Conservation (phyloP, 2,797 vertebrate species). For the Phoeniculus purpureus region DNA sequence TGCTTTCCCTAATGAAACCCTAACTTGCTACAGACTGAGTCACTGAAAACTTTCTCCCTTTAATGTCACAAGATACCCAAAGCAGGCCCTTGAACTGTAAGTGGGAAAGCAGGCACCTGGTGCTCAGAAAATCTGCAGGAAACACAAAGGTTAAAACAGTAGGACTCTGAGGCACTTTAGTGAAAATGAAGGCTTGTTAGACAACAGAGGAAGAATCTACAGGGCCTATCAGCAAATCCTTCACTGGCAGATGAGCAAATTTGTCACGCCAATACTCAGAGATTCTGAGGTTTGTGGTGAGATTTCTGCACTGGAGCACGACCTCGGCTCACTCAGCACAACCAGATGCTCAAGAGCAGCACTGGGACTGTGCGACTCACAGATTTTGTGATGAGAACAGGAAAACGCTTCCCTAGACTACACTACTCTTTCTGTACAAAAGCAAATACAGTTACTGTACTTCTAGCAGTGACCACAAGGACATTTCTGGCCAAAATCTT, state of each 20-base stretch:
- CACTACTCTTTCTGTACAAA: neutral
- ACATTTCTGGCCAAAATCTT: neutral
- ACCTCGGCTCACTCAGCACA: neutral
- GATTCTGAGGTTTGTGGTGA: neutral
- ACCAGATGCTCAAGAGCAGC: neutral
- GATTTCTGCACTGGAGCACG: neutral
- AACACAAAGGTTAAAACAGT: conserved; percentile 19
- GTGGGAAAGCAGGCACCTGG: conserved; percentile 24
- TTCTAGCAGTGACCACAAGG: neutral
- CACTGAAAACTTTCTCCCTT: neutral
- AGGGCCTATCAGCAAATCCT: neutral
- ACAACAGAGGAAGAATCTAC: neutral
- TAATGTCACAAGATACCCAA: conserved; percentile 11
- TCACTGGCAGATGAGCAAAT: neutral
- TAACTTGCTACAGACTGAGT: conserved; percentile 14
- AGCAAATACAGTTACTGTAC: neutral
- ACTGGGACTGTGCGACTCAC: too few species aligned
- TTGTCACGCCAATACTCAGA: neutral
- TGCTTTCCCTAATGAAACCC: conserved; percentile 17
- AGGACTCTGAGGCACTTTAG: neutral
- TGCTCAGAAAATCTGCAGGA: conserved; percentile 34
- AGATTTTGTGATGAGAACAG: neutral
- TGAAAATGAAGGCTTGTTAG: conserved; percentile 15
- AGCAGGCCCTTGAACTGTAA: neutral
- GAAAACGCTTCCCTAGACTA: neutral